Conservation (phyloP, 2,113 vertebrate species). For the Gymnobelideus leadbeateri region DNA sequence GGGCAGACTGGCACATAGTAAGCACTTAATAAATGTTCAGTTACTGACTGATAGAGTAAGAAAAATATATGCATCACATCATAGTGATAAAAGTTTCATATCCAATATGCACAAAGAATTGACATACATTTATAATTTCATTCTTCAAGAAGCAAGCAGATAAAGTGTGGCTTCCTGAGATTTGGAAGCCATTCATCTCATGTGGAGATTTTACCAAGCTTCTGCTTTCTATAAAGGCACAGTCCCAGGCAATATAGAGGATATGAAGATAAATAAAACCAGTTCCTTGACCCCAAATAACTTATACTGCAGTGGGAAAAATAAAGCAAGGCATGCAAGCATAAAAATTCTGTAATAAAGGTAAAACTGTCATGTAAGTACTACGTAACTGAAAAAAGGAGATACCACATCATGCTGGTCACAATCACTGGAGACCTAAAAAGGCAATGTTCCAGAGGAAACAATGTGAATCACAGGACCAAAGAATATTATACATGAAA, state of each 20-base stretch:
- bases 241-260: neutral
- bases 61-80: neutral
- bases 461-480: neutral
- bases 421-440: neutral
- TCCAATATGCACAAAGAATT: neutral
- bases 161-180: neutral
- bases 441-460: neutral
- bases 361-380: neutral
- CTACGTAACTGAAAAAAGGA: neutral
- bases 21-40: neutral
- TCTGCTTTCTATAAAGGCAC: neutral
- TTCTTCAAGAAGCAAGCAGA: neutral
- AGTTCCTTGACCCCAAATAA: neutral
- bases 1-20: neutral
- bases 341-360: neutral
- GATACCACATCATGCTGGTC: neutral
- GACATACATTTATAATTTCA: neutral
- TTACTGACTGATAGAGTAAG: neutral
- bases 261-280: neutral
- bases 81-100: neutral
- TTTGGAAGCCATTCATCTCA: neutral
- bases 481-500: neutral
- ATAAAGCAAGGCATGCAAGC: neutral
- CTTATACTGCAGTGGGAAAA: neutral
- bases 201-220: neutral